Conservation (phyloP, 2,113 vertebrate genomes). For the Numida meleagris region DNA sequence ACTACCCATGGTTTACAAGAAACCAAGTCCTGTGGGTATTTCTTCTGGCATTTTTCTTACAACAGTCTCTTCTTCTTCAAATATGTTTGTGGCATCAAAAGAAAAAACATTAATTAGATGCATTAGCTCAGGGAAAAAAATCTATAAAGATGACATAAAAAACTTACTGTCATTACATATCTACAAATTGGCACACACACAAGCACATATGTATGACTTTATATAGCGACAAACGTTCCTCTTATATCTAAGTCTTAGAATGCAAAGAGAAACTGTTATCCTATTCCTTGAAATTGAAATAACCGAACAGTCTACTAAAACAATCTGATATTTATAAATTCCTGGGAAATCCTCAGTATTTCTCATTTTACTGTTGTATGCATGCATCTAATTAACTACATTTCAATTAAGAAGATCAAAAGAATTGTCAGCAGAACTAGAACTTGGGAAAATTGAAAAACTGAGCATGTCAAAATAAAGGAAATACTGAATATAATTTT, state of each 20-base stretch:
- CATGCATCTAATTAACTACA: not conserved
- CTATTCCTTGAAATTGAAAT: not conserved
- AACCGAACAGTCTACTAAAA: not conserved
- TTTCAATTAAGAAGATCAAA: not conserved
- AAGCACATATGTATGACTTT: accelerated
- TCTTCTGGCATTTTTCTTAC: not conserved
- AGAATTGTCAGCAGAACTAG: not conserved
- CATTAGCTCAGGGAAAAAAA: not conserved
- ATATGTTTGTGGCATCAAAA: not conserved
- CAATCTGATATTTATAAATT: not conserved
- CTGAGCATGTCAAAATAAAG: not conserved
- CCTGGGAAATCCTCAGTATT: not conserved
- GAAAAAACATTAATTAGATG: not conserved
- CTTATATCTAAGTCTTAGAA: not conserved
- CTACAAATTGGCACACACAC: not conserved
- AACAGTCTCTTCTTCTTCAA: not conserved
- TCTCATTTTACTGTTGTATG: not conserved
- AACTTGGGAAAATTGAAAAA: not conserved
- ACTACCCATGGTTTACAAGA: not conserved
- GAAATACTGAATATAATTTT: not conserved
- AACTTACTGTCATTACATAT: not conserved
- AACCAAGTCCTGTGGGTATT: not conserved
- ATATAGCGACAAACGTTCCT: not conserved
- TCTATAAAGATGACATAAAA: not conserved
- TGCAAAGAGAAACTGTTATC: not conserved